Percentiles rank a stretch among this genome's conserved stretches.
These are phyloP conservation scores for Chaetorhynchus papuensis DNA, from an alignment of 2,113 vertebrate species.

Conservation along the genomic window DNA sequence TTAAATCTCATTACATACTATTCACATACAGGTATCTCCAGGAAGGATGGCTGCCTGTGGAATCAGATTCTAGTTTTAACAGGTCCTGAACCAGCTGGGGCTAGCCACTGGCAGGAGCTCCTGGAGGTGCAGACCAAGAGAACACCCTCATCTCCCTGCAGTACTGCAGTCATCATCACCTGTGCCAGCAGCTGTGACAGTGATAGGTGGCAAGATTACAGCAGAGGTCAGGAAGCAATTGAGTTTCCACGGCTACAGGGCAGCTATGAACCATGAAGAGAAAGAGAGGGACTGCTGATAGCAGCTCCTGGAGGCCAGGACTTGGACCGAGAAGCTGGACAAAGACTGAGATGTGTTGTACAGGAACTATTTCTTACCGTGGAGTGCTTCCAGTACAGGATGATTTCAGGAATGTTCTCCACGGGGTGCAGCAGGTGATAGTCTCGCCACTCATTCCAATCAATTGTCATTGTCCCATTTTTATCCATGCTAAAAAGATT, in stretches of 20 bases:
- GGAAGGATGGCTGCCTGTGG: background rate
- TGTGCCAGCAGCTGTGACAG: background rate
- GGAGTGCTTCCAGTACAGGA: conserved; percentile 96
- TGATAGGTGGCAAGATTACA: background rate
- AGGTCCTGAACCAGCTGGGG: background rate
- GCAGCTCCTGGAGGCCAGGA: background rate
- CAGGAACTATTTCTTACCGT: conserved; percentile 75
- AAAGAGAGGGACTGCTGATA: background rate
- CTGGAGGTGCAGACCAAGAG: background rate
- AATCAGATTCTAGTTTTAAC: background rate
- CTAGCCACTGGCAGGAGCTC: background rate
- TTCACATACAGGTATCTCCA: background rate
- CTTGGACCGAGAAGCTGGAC: background rate
- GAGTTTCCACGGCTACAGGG: background rate
- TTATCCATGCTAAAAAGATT: conserved; percentile 87
- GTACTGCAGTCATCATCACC: background rate
- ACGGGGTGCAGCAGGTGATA: conserved; percentile 92
- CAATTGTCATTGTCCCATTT: conserved; percentile 95
- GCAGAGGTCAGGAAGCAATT: background rate
- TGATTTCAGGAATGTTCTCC: conserved; percentile 95
- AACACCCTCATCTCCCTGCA: background rate
- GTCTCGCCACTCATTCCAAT: conserved; percentile 95
- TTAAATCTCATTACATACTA: background rate
- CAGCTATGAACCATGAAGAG: background rate
- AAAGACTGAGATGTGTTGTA: background rate